These are phyloP conservation scores for Gorilla gorilla DNA, from an alignment of 2,113 vertebrate species.

Conservation along the genomic window DNA sequence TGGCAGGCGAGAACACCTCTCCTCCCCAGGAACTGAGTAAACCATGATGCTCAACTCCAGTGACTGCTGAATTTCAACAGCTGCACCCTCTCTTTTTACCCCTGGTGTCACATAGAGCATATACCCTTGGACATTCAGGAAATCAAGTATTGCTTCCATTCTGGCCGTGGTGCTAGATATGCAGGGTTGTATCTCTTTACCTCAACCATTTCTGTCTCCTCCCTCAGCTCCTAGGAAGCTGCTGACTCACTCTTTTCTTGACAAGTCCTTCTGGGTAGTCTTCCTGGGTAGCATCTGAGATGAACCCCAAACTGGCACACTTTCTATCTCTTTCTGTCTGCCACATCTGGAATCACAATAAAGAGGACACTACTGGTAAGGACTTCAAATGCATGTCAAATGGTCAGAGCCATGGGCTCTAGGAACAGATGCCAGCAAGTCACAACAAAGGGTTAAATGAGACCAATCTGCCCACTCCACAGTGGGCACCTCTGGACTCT, in stretches of 20 bases:
- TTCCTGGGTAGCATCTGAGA: background rate
- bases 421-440: background rate
- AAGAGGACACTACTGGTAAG: background rate
- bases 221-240: background rate
- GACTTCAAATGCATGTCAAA: background rate
- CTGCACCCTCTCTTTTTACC: background rate
- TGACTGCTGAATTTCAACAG: background rate
- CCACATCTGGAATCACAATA: background rate
- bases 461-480: background rate
- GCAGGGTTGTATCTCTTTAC: background rate
- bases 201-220: background rate
- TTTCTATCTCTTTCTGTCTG: background rate
- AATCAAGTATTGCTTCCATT: background rate
- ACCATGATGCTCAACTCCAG: background rate
- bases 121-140: background rate
- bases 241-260: background rate
- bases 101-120: background rate
- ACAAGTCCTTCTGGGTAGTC: background rate
- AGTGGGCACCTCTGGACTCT: background rate
- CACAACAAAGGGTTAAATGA: background rate
- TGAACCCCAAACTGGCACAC: fast-evolving
- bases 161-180: background rate
- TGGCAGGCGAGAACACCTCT: fast-evolving
- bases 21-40: background rate
- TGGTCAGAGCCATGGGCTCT: too few species aligned